Conservation (phyloP, 2,888 invertebrate genomes). For the Ophonus ardosiacus region DNA sequence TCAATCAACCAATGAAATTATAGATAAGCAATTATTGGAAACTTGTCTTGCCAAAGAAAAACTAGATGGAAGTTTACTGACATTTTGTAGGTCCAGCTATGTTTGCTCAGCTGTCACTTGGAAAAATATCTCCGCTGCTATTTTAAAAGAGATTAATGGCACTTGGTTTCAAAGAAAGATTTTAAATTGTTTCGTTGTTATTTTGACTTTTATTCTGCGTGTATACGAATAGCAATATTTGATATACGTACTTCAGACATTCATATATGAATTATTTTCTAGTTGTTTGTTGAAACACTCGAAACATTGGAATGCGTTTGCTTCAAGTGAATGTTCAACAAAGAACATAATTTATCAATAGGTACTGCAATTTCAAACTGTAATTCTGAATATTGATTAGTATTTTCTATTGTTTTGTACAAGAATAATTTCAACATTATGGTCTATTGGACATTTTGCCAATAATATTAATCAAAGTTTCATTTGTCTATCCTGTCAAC, state of each 20-base stretch:
- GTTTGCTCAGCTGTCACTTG: slow-evolving; percentile 43
- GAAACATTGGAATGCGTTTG: not conserved
- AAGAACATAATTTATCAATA: slow-evolving; percentile 11
- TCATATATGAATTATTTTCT: slow-evolving; percentile 22
- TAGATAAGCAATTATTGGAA: slow-evolving; percentile 35
- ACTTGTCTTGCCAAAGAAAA: slow-evolving; percentile 5
- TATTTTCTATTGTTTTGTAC: not conserved
- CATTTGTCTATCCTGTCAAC: not conserved
- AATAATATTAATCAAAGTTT: not conserved
- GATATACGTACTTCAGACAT: slow-evolving; percentile 38
- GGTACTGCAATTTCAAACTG: slow-evolving; percentile 12
- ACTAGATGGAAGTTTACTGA: slow-evolving; percentile 8
- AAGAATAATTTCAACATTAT: not conserved
- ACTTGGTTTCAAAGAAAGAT: slow-evolving; percentile 26
- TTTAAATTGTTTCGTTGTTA: slow-evolving; percentile 42
- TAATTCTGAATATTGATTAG: not conserved
- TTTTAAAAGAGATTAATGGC: slow-evolving; percentile 54
- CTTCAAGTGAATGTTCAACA: slow-evolving; percentile 22
- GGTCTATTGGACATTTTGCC: not conserved
- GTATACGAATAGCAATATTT: slow-evolving; percentile 17
- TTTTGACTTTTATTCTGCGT: slow-evolving; percentile 40
- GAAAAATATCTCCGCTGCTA: slow-evolving; percentile 35
- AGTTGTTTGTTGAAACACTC: slow-evolving; percentile 20
- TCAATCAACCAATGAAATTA: slow-evolving; percentile 30
- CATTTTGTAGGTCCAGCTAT: slow-evolving; percentile 21